A percentile compares a stretch with the other conserved stretches of the same genome.
These are phyloP conservation scores for Conistra vaccinii DNA, from an alignment of 2,888 invertebrate genomes.

Conservation along the genomic window DNA sequence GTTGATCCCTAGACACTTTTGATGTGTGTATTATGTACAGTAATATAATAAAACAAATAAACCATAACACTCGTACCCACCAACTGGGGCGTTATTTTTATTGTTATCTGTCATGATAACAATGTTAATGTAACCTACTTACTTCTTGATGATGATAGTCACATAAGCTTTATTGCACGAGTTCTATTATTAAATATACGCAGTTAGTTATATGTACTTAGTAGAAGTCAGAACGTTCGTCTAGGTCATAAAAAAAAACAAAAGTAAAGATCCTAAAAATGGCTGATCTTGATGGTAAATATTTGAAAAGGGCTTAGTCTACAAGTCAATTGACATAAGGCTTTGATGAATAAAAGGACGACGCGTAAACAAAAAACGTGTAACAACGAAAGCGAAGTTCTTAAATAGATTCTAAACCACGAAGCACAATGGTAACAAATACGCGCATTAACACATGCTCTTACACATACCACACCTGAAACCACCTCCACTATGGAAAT, in stretches of 20 bases:
- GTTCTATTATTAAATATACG: slow-evolving; percentile 15
- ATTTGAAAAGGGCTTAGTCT: background rate
- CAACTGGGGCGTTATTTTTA: slow-evolving; percentile 44
- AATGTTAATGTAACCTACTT: slow-evolving; percentile 63
- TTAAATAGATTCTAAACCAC: background rate
- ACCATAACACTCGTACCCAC: slow-evolving; percentile 30
- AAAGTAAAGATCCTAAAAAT: background rate
- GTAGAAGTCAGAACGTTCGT: background rate
- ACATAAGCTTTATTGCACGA: slow-evolving; percentile 19
- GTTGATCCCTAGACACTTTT: no score
- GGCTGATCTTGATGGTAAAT: background rate
- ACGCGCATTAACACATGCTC: no score
- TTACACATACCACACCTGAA: background rate
- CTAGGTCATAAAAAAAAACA: no score
- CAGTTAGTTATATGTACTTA: background rate
- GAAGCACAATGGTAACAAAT: no score
- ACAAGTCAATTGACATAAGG: background rate
- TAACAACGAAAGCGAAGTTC: background rate
- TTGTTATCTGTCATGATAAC: slow-evolving; percentile 64
- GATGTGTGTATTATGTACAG: background rate
- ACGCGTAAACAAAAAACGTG: background rate
- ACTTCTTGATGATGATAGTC: slow-evolving; percentile 47
- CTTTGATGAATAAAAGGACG: background rate
- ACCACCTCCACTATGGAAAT: background rate
- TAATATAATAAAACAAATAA: slow-evolving; percentile 12